Percentiles rank a stretch among this genome's conserved stretches.
Conservation (phyloP, 2,113 vertebrate species). For the Lynx canadensis region DNA sequence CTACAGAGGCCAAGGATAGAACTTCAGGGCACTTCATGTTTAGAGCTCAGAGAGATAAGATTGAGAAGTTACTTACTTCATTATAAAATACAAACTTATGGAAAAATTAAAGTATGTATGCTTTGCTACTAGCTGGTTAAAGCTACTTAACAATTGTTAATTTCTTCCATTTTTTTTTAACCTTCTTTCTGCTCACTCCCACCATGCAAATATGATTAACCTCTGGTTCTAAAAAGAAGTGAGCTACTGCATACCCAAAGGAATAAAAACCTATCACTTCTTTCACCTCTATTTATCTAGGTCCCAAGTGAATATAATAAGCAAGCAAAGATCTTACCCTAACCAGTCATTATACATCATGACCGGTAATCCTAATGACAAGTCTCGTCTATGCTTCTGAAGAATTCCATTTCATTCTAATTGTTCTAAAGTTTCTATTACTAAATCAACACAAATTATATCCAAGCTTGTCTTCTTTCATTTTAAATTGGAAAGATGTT, state of each 20-base stretch:
- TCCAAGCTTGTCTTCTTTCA: background rate
- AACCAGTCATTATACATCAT: background rate
- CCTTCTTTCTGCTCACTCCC: background rate
- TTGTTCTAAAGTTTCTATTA: background rate
- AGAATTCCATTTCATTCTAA: background rate
- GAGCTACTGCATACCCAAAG: background rate
- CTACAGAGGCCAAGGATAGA: background rate
- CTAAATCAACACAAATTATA: slow-evolving; percentile 2
- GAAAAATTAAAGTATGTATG: background rate
- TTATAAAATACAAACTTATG: background rate
- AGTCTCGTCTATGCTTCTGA: background rate
- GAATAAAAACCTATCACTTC: background rate
- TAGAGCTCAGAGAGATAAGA: background rate
- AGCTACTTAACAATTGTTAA: background rate
- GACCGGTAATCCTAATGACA: background rate
- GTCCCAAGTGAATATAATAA: background rate
- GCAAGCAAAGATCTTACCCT: background rate
- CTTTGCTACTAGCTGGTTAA: slow-evolving; percentile 8
- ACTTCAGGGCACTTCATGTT: background rate
- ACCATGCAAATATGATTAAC: slow-evolving; percentile 2
- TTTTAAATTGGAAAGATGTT: background rate
- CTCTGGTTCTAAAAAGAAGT: background rate
- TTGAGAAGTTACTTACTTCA: background rate
- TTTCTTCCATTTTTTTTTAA: slow-evolving; percentile 15
- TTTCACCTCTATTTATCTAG: background rate